Conservation (phyloP, 1,140 invertebrate species). For the Bombus impatiens region DNA sequence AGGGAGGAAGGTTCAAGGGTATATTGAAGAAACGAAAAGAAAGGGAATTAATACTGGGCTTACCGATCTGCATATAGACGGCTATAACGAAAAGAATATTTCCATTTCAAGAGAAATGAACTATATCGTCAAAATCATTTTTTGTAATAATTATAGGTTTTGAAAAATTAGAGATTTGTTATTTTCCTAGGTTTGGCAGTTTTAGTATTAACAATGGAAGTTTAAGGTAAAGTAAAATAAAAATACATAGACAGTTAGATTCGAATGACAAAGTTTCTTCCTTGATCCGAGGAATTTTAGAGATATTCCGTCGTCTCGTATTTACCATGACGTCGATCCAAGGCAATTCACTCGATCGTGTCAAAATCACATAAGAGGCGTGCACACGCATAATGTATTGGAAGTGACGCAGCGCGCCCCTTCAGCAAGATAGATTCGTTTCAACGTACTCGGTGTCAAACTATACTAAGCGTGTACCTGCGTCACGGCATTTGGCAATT, state of each 20-base stretch:
- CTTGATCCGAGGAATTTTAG: neutral
- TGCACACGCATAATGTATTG: neutral
- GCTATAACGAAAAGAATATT: too few relatives aligned
- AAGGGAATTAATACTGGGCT: neutral
- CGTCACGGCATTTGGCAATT: conserved; percentile 70
- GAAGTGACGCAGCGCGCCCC: neutral
- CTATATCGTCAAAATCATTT: too few relatives aligned
- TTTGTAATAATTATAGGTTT: too few relatives aligned
- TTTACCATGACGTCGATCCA: neutral
- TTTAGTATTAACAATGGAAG: neutral
- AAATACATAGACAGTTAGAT: neutral
- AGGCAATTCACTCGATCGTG: conserved; percentile 21
- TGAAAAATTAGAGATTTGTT: too few relatives aligned
- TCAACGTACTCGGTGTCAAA: conserved; percentile 20
- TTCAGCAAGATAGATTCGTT: conserved; percentile 38
- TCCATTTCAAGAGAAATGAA: neutral
- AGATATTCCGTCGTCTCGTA: neutral
- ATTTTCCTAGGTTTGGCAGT: neutral
- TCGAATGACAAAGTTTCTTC: neutral
- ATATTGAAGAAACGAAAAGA: neutral
- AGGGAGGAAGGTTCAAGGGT: neutral
- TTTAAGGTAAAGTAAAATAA: neutral
- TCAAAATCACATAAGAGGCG: conserved; percentile 18
- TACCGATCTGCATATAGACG: too few relatives aligned
- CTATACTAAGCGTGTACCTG: conserved; percentile 26